Conservation (phyloP, 2,888 invertebrate genomes). For the Aleiodes alternator region DNA sequence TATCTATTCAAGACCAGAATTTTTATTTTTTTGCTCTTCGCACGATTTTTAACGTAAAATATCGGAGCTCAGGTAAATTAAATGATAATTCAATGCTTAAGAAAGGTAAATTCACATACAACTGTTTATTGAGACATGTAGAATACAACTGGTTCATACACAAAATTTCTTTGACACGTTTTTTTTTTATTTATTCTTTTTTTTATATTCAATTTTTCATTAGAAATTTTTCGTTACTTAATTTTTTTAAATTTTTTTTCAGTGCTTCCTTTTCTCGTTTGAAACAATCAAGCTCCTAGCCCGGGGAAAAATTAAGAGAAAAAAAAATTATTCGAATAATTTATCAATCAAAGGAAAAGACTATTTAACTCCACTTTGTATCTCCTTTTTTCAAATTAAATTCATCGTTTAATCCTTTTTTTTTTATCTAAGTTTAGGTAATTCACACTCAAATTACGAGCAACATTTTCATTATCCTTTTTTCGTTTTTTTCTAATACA, state of each 20-base stretch:
- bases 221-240: conserved; percentile 27
- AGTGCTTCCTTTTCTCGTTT: background rate
- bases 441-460: conserved; percentile 73
- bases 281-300: conserved; percentile 73
- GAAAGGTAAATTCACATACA: conserved; percentile 80
- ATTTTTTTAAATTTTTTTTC: conserved; percentile 23
- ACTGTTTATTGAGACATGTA: conserved; percentile 82
- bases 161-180: conserved; percentile 76
- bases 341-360: conserved; percentile 29
- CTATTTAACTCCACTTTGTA: conserved; percentile 13
- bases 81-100: conserved; percentile 16
- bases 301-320: conserved; percentile 64
- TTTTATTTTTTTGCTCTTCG: too few relatives aligned
- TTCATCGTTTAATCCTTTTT: conserved; percentile 53
- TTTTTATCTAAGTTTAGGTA: conserved; percentile 69
- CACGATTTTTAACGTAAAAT: background rate
- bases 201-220: too few relatives aligned
- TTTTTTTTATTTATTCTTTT: conserved; percentile 5
- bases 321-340: conserved; percentile 63
- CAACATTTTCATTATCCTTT: conserved; percentile 60
- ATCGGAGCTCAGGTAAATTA: background rate
- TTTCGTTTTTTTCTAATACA: conserved; percentile 50
- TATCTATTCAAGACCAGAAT: too few relatives aligned
- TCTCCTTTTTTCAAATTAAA: conserved; percentile 45
- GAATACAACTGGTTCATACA: conserved; percentile 76